Evolutionary conservation across 2,797 vertebrate genomes (phyloP).

Genomic region (Momotus momota): DNA sequence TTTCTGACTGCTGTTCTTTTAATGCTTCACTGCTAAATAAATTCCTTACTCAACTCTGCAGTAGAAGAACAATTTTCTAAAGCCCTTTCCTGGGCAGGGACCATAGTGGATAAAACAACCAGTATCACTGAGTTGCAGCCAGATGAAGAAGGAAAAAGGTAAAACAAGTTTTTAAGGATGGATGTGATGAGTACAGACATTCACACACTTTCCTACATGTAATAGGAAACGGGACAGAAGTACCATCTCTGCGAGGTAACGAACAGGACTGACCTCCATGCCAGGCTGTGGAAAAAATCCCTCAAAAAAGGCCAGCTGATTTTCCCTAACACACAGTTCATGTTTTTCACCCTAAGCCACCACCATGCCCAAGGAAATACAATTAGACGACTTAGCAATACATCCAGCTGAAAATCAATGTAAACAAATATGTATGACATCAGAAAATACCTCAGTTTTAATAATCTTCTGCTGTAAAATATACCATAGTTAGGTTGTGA

Average conservation of each 20-base stretch:
- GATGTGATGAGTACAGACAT: not conserved
- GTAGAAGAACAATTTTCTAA: not conserved
- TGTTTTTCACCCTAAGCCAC: not conserved
- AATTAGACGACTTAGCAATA: not conserved
- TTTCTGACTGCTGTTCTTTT: not conserved
- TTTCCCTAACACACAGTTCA: not conserved
- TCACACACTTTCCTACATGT: not conserved
- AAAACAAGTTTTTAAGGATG: not conserved
- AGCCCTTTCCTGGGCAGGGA: not conserved
- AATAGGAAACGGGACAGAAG: not conserved
- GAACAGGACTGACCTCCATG: not conserved
- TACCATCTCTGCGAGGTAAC: not conserved
- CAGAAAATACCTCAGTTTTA: not conserved
- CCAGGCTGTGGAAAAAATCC: not conserved
- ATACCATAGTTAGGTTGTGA: not conserved
- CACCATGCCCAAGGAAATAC: not conserved
- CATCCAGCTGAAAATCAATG: not conserved
- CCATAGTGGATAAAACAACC: not conserved
- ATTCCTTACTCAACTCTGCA: not conserved
- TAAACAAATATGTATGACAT: not conserved
- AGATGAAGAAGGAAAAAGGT: not conserved
- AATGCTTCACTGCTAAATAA: not conserved
- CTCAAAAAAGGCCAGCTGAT: not conserved
- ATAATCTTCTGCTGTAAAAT: not conserved
- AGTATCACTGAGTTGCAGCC: not conserved